Base-by-base conservation (phyloP, 2,797 vertebrate genomes). In the Gambelia wislizenii region DNA sequence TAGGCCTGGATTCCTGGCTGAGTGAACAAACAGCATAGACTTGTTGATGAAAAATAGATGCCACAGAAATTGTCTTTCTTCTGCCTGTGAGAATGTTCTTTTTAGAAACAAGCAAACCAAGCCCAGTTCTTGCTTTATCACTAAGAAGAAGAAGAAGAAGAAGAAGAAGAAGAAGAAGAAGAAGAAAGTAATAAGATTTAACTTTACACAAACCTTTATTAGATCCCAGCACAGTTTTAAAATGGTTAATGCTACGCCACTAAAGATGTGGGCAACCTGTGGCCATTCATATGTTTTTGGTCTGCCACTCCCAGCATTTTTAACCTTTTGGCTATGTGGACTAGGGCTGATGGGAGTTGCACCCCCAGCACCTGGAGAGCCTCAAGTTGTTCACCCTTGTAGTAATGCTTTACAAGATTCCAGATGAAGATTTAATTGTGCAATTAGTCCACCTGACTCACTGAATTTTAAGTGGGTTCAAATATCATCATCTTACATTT, bases 31-130 rank as follows among this genome's bases (percentile, higher is more conserved):
- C 74, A 92, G 90, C 69, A 70, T 89, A 70, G 36, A 78, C 25
- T n/a, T 93, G 89, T 87, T 89, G 87, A 92, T 76, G 22, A 61
- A 90, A 76, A 95, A 61, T 49, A 92, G 86, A 91, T 33, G 74
- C 85, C 25, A 85, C 0, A 64, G 75, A 2, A 0, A 30, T 67
- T 87, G 89, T 85, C 22, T 91, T 92, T 93, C 49, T 67, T 86
- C 67, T 86, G 30, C 6, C 18, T 83, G 61, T 86, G 89, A 49
- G 14, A 83, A 0, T 0, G 92, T 81, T 89, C 79, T 20, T 74
- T 25, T 6, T 1, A 83, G n/a, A 36, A 61, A 79, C 72, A 33
- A 39, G 76, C 1, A 83, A 8, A 4, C 54, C 44, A 59, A 80
- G 84, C n/a, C 36, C 33, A 44, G 6, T 85, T 61, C 25, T 84